phyloP scores from a whole-genome alignment of 2,113 vertebrate genomes.

The Drymodes brunneopygia region DNA sequence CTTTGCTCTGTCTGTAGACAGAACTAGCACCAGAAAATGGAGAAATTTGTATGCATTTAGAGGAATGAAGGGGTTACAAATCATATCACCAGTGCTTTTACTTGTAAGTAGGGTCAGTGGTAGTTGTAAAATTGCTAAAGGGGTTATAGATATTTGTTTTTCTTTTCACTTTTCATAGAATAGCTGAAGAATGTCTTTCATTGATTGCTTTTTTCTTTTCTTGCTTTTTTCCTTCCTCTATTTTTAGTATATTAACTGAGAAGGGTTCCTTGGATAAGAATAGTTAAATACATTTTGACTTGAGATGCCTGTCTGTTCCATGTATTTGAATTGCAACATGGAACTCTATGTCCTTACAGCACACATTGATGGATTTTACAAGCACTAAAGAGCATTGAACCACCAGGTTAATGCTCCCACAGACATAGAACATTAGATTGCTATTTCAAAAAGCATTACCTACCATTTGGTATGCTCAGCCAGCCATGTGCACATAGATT shows the following conservation, averaged over 20 bases:
- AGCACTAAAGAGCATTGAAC: background rate
- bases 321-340: background rate
- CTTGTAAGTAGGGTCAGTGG: background rate
- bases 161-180: background rate
- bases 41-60: background rate
- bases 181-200: background rate
- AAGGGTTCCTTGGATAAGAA: background rate
- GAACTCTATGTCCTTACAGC: background rate
- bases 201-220: background rate
- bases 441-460: background rate
- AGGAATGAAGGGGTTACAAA: background rate
- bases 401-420: background rate
- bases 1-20: background rate
- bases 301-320: background rate
- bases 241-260: background rate
- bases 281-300: background rate
- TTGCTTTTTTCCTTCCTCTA: background rate
- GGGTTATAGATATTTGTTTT: background rate
- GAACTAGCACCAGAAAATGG: background rate
- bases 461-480: background rate
- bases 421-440: background rate
- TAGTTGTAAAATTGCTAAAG: background rate
- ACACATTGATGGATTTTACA: background rate
- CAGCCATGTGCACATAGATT: background rate
- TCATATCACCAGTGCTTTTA: background rate